phyloP scores from a whole-genome alignment of 2,888 invertebrate species.

The Amphimallon solstitiale region DNA sequence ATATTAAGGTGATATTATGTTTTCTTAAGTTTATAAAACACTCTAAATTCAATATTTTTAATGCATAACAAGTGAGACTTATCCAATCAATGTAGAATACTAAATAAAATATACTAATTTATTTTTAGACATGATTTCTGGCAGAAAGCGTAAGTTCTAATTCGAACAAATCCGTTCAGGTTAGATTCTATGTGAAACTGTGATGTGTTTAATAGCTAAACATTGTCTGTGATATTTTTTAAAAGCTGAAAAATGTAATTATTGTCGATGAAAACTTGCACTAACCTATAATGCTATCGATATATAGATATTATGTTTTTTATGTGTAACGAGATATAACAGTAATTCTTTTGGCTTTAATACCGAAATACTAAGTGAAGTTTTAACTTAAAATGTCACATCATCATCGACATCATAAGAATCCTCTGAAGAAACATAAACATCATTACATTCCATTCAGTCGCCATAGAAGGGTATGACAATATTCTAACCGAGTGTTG shows the following conservation, averaged over 20 bases:
- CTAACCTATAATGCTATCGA: neutral
- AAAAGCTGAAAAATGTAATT: neutral
- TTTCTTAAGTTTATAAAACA: no score
- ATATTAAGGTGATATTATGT: no score
- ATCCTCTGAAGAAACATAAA: slow-evolving; percentile 40
- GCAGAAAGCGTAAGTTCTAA: slow-evolving; percentile 31
- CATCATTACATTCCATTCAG: slow-evolving; percentile 45
- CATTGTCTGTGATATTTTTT: slow-evolving; percentile 25
- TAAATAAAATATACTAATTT: slow-evolving; percentile 14
- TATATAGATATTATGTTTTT: neutral
- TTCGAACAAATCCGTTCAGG: slow-evolving; percentile 22
- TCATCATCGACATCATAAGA: slow-evolving; percentile 41
- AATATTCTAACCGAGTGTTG: neutral
- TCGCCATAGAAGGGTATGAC: slow-evolving; percentile 44
- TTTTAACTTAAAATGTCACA: slow-evolving; percentile 47
- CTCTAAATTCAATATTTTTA: no score
- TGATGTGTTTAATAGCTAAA: slow-evolving; percentile 22
- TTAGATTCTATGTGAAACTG: slow-evolving; percentile 28
- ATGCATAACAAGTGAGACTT: neutral
- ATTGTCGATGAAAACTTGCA: neutral
- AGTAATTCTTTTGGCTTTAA: neutral
- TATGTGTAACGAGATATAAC: neutral
- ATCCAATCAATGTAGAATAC: neutral
- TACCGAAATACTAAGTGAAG: neutral
- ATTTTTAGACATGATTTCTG: slow-evolving; percentile 35